phyloP scores from a whole-genome alignment of 2,888 invertebrate genomes.

The Helobdella robusta region DNA sequence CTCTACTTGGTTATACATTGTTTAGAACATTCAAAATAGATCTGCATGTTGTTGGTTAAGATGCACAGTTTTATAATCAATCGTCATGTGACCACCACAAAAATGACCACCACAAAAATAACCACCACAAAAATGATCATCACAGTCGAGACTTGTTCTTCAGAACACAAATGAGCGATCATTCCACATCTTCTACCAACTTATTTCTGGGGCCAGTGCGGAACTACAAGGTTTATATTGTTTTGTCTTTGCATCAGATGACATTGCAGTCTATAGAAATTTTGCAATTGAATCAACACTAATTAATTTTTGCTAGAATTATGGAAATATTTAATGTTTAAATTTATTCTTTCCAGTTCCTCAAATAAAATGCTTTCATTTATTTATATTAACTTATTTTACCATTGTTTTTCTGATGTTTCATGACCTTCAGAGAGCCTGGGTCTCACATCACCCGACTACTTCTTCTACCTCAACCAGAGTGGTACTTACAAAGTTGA shows the following conservation, averaged over 20 bases:
- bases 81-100: background rate
- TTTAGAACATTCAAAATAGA: too few relatives aligned
- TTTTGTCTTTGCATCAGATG: background rate
- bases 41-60: too few relatives aligned
- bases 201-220: slow-evolving; percentile 53
- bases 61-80: too few relatives aligned
- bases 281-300: background rate
- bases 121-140: slow-evolving; percentile 2
- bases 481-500: slow-evolving; percentile 58
- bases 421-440: slow-evolving; percentile 57
- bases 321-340: too few relatives aligned
- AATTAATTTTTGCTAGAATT: background rate
- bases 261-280: background rate
- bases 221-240: slow-evolving; percentile 52
- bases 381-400: too few relatives aligned
- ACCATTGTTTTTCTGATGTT: too few relatives aligned
- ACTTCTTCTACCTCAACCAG: slow-evolving; percentile 58
- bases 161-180: slow-evolving; percentile 58
- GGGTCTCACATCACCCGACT: slow-evolving; percentile 56
- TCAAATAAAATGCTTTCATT: background rate
- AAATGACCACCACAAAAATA: background rate
- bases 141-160: slow-evolving; percentile 58
- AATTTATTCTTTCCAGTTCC: background rate
- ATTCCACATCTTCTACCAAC: slow-evolving; percentile 64
- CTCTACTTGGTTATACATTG: too few relatives aligned